Conservation (phyloP, 2,113 vertebrate genomes). For the Channa argus region DNA sequence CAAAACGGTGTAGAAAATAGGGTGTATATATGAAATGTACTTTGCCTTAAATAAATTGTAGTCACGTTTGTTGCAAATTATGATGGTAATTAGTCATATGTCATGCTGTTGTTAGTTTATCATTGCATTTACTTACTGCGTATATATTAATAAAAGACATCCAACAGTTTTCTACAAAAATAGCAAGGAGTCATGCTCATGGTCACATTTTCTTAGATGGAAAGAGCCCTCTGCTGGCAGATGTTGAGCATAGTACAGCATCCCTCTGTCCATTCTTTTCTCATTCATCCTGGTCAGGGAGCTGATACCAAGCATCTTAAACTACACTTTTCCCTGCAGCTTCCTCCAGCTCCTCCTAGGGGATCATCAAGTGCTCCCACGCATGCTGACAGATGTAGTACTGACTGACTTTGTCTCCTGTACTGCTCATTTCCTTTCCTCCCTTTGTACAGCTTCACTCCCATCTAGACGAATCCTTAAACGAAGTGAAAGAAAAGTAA, state of each 20-base stretch:
- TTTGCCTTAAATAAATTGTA: too few species aligned
- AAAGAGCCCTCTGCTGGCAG: slow-evolving; percentile 64
- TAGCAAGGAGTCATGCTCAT: background rate
- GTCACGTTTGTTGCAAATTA: too few species aligned
- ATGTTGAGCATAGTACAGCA: background rate
- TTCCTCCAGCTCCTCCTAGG: slow-evolving; percentile 26
- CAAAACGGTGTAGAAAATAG: too few species aligned
- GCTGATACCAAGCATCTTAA: background rate
- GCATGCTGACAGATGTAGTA: slow-evolving; percentile 30
- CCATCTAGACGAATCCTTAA: slow-evolving; percentile 14
- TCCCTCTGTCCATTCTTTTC: background rate
- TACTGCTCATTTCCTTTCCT: slow-evolving; percentile 1
- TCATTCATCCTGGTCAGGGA: slow-evolving; percentile 13
- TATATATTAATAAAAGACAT: background rate
- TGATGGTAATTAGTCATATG: too few species aligned
- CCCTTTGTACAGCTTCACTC: slow-evolving; percentile 4
- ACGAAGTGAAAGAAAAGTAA: background rate
- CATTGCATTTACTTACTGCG: background rate
- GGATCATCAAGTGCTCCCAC: slow-evolving; percentile 25
- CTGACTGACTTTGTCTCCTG: slow-evolving; percentile 36
- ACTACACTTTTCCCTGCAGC: slow-evolving; percentile 25
- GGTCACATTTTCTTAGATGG: slow-evolving; percentile 13
- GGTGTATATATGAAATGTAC: too few species aligned
- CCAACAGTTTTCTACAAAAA: background rate
- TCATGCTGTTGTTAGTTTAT: too few species aligned